Base-by-base conservation (phyloP, 1,140 invertebrate species). In the Hermatobates lingyangjiaoensis region DNA sequence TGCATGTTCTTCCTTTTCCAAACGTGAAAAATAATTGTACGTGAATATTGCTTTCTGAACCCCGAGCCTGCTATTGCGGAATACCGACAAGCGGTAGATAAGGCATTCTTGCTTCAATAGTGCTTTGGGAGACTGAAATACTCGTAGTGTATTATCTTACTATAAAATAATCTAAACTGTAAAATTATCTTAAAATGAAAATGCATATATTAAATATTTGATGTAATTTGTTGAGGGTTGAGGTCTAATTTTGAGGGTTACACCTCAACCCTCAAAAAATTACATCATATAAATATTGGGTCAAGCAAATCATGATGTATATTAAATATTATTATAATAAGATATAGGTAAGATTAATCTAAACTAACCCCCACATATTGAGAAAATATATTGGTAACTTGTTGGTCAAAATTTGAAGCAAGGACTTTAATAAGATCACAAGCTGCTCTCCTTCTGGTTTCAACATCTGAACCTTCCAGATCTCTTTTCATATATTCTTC, bases 391-490 rank as follows among this genome's bases (percentile, higher is more conserved):
- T 80, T 75, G 66, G 93, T 93, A 56, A 97, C 94, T 62, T 86
- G 81, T 18, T 75, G 77, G 69, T 96, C 93, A 70, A 94, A 96
- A 61, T 84, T 82, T 58, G 80, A 75, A 1, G 84, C 83, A 1
- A 97, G 68, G 0, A 89, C 83, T 63, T 87, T 84, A 1, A 98
- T 91, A 50, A 98, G 72, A 73, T 98, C 94, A 71, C 91, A 95
- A 45, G 94, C 92, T 24, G 94, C 86, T 59, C 93, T 73, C 45
- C 94, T 75, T 52, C 94, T 71, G 0, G 95, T 98, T 63, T 97
- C 92, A 27, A 95, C 81, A 69, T 98, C 94, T n/a, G 91, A 94
- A 3, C 94, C 94, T 71, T 98, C 94, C 55, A 98, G 91, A 69
- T 98, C 95, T 45, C 90, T 73, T 34, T 92, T 70, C 53, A 97